Percentiles rank a stretch among this genome's conserved stretches.
These are phyloP conservation scores for Yponomeuta plumbellus DNA, from an alignment of 2,888 invertebrate genomes.

Conservation along the genomic window DNA sequence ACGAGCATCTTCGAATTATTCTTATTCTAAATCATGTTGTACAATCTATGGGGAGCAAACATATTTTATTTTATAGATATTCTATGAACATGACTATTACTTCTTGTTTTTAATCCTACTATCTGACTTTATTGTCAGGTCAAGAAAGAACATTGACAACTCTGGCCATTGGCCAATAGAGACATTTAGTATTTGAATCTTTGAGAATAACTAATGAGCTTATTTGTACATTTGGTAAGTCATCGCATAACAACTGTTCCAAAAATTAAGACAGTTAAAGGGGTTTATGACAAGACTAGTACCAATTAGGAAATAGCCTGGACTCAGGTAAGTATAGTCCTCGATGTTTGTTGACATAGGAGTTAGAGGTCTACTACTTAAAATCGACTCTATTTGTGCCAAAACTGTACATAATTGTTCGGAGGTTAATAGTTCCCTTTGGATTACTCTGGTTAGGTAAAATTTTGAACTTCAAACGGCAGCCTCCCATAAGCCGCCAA, in stretches of 20 bases:
- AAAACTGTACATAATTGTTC: slow-evolving; percentile 21
- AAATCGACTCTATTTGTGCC: slow-evolving; percentile 19
- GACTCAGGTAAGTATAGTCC: slow-evolving; percentile 21
- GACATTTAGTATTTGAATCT: too few relatives aligned
- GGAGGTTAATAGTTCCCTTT: slow-evolving; percentile 17
- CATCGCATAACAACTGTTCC: not conserved
- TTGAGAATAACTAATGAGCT: too few relatives aligned
- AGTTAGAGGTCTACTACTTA: slow-evolving; percentile 21
- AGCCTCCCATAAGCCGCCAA: slow-evolving; percentile 9
- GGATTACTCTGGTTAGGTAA: slow-evolving; percentile 6
- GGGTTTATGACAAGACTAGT: slow-evolving; percentile 20
- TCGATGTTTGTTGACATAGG: slow-evolving; percentile 18
- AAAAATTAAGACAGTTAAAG: not conserved
- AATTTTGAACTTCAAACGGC: slow-evolving; percentile 7
- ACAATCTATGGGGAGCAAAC: too few relatives aligned
- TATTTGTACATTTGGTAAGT: too few relatives aligned
- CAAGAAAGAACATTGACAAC: too few relatives aligned
- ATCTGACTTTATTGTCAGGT: too few relatives aligned
- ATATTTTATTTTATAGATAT: too few relatives aligned
- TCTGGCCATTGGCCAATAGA: too few relatives aligned
- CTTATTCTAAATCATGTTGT: too few relatives aligned
- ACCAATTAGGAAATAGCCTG: slow-evolving; percentile 25
- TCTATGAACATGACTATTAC: too few relatives aligned
- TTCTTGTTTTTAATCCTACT: too few relatives aligned
- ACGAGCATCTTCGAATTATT: too few relatives aligned